Percentiles rank a stretch among this genome's conserved stretches.
Conservation (phyloP, 1,140 invertebrate genomes). For the Drosophila ohnishii region DNA sequence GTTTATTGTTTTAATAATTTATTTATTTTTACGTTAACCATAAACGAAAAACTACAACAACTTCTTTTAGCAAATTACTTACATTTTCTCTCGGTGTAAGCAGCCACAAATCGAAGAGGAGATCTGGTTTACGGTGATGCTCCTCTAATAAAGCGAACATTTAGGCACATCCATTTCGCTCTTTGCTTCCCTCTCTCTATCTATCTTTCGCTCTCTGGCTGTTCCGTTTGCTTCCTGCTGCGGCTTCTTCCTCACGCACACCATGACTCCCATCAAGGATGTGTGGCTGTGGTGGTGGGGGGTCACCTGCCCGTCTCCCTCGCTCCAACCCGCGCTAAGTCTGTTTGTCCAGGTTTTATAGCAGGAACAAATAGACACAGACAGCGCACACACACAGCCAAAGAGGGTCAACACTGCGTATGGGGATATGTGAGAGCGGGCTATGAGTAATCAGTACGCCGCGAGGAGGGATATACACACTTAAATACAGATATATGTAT, state of each 20-base stretch:
- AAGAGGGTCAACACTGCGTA: constrained; percentile 47
- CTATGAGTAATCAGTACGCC: constrained; percentile 31
- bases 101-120: constrained; percentile 25
- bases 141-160: constrained; percentile 69
- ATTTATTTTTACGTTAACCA: no score
- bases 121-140: constrained; percentile 69
- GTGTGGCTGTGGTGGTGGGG: background rate
- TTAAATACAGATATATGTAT: background rate
- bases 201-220: background rate
- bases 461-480: constrained; percentile 1
- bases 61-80: no score
- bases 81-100: background rate
- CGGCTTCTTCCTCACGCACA: constrained; percentile 20
- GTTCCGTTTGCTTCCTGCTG: constrained; percentile 34
- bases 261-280: background rate
- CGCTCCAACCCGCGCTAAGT: constrained; percentile 29
- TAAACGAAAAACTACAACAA: no score
- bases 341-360: constrained; percentile 69
- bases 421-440: constrained; percentile 17
- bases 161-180: constrained; percentile 49
- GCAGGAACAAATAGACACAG: constrained; percentile 70
- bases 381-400: constrained; percentile 20
- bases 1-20: background rate
- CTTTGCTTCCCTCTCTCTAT: constrained; percentile 1
- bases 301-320: constrained; percentile 22